These are phyloP conservation scores for Sturnira hondurensis DNA, from an alignment of 2,113 vertebrate genomes.

Conservation along the genomic window DNA sequence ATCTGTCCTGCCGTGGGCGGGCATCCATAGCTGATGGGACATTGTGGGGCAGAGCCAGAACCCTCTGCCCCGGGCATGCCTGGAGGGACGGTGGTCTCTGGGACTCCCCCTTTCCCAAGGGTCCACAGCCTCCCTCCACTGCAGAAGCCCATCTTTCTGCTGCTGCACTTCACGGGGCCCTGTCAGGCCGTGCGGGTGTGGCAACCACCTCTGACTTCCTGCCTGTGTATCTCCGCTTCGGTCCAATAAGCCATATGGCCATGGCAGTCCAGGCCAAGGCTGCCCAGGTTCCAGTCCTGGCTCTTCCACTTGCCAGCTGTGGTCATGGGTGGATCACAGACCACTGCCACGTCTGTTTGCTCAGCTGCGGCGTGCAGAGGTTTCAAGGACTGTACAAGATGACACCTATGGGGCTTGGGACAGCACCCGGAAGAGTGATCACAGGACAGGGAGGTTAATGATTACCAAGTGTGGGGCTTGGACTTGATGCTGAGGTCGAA, in stretches of 20 bases:
- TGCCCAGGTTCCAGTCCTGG: background rate
- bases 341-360: fast-evolving
- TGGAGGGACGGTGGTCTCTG: background rate
- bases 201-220: fast-evolving
- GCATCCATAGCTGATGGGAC: fast-evolving
- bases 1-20: fast-evolving
- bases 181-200: fast-evolving
- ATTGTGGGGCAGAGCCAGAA: fast-evolving
- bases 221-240: background rate
- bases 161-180: fast-evolving
- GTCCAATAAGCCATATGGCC: background rate
- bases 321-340: fast-evolving
- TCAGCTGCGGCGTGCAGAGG: background rate
- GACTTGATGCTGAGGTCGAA: background rate
- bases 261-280: background rate
- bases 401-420: background rate
- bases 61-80: background rate
- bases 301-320: background rate
- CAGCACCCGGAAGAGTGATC: fast-evolving
- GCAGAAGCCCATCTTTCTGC: fast-evolving
- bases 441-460: fast-evolving
- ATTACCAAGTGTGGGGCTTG: fast-evolving
- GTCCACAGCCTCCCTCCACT: background rate
- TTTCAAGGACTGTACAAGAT: background rate
- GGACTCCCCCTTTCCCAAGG: background rate